Evolutionary conservation across 2,113 vertebrate species (phyloP).

Genomic region (Sarotherodon lohbergeri): DNA sequence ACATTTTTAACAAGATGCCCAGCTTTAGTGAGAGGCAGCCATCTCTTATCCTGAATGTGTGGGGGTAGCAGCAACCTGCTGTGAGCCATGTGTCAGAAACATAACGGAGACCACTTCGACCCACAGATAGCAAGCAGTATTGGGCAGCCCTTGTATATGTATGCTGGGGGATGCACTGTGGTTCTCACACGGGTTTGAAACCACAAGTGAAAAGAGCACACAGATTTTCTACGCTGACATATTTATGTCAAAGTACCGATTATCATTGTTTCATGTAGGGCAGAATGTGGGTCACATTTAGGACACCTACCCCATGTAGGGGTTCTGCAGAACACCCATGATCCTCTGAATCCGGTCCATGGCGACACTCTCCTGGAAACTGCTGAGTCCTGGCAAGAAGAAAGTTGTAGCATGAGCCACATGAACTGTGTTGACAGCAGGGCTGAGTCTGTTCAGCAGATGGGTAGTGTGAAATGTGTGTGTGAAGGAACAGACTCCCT

Average conservation of each 20-base stretch:
- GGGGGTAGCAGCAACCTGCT: constrained; percentile 34
- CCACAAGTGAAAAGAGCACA: background rate
- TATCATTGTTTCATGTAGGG: background rate
- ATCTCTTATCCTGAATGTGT: constrained; percentile 29
- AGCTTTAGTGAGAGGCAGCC: constrained; percentile 29
- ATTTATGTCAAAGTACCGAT: background rate
- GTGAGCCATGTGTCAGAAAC: constrained; percentile 46
- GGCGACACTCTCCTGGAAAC: constrained; percentile 80
- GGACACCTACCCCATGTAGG: constrained; percentile 70
- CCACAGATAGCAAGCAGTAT: background rate
- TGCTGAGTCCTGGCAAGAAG: constrained; percentile 73
- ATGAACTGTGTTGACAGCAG: constrained; percentile 44
- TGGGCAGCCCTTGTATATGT: background rate
- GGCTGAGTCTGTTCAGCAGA: constrained; percentile 57
- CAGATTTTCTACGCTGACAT: background rate
- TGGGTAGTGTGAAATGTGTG: constrained; percentile 54
- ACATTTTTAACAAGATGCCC: constrained; percentile 63
- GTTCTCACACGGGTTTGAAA: background rate
- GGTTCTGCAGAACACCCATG: constrained; percentile 78
- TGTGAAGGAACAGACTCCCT: constrained; percentile 48
- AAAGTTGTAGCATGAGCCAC: constrained; percentile 35
- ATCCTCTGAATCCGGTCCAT: constrained; percentile 81
- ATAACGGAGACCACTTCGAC: constrained; percentile 13
- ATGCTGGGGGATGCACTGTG: background rate
- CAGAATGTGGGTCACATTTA: background rate